A percentile compares a stretch with the other conserved stretches of the same genome.
Conservation (phyloP, 2,888 invertebrate species). For the Mesorhabditis spiculigera region DNA sequence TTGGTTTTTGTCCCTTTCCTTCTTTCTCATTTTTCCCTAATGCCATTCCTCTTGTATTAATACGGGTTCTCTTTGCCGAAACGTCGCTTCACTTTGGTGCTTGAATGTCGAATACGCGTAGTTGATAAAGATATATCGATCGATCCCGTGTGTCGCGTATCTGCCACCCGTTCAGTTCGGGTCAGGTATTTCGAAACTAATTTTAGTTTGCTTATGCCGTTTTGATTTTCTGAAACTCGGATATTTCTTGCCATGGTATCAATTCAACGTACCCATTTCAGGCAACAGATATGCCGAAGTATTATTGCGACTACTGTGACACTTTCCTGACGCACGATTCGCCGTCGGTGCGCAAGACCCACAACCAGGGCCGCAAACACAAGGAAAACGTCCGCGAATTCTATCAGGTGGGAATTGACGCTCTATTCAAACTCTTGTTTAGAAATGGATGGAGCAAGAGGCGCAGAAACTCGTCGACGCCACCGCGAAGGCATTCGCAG, state of each 20-base stretch:
- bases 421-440: conserved; percentile 8
- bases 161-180: conserved; percentile 9
- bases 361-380: conserved; percentile 96
- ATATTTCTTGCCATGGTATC: conserved; percentile 1
- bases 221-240: conserved; percentile 10
- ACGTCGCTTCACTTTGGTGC: too few species aligned
- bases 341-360: conserved; percentile 97
- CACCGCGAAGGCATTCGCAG: conserved; percentile 56
- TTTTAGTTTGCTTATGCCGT: conserved; percentile 6
- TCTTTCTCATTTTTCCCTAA: conserved; percentile 7
- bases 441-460: conserved; percentile 99
- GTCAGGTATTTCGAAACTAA: conserved; percentile 9
- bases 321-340: conserved; percentile 97
- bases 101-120: too few species aligned
- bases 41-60: too few species aligned
- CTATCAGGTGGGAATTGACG: conserved; percentile 71
- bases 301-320: conserved; percentile 99
- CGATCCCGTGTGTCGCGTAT: too few species aligned
- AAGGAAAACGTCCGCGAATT: conserved; percentile 99
- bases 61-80: too few species aligned
- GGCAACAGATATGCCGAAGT: conserved; percentile 67
- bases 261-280: background rate
- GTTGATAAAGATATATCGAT: too few species aligned
- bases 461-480: conserved; percentile 93
- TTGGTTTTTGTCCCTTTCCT: background rate